Evolutionary conservation across 2,888 invertebrate genomes (phyloP), one percentile per base, ranked within the genome.

Genomic region (Subacronicta megacephala): DNA sequence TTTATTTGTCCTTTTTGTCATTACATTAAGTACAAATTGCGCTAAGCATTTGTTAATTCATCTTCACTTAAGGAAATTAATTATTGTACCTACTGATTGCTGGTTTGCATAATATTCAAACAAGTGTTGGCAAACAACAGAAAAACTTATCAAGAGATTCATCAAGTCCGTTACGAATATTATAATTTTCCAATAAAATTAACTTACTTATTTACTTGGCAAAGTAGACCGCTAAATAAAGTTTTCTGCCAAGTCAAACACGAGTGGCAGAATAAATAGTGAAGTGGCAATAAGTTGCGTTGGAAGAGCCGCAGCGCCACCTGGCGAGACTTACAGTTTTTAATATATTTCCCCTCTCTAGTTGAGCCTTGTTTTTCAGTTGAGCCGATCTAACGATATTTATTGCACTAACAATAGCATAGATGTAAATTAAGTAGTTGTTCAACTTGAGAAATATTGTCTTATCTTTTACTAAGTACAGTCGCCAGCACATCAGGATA

Each of bases 211-310:
- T 43, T 44, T 52, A 46, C 20, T 5, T 6, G 16, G 52, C 41
- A 31, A 42, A 62, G 47, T 36, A 43, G 51, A n/a, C 51, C 37
- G 52, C 40, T 43, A 42, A 40, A 52, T 45, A 68, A 68, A 70
- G 59, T 70, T 73, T 73, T 43, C 62, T 44, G 40, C 60, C 55
- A 43, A 59, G 53, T 72, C 68, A 62, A 72, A 68, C 53, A 60
- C 54, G 50, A 71, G 53, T 51, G 43, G 68, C 47, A 31, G 49
- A 60, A 71, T 60, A 67, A 63, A 56, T 55, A 59, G 61, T 74
- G 55, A 53, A 73, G 75, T 38, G 72, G 72, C 73, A 73, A 73
- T 73, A 73, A 73, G 61, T 57, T 59, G 26, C 29, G n/a, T 23
- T 51, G 38, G 29, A 18, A 47, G 62, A 37, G 49, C 43, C 31